A percentile compares a stretch with the other conserved stretches of the same genome.
phyloP scores from a whole-genome alignment of 2,888 invertebrate genomes.

The Macropis europaea region DNA sequence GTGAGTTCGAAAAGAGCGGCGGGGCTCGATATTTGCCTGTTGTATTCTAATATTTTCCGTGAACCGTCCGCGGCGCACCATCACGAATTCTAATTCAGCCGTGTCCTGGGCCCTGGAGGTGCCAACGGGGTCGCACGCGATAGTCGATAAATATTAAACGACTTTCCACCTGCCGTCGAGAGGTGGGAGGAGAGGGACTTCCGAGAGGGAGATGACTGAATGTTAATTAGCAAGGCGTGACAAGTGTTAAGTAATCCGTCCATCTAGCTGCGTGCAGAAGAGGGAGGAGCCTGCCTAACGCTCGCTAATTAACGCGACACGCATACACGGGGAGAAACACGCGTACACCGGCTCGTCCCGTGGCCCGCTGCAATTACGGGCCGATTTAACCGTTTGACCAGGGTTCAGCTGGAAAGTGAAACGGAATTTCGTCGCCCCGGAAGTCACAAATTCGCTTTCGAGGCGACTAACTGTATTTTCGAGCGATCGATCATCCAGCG shows the following conservation, averaged over 20 bases:
- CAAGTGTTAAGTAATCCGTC: slow-evolving; percentile 71
- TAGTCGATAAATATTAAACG: slow-evolving; percentile 78
- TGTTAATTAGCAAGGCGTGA: slow-evolving; percentile 76
- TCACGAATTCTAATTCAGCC: slow-evolving; percentile 64
- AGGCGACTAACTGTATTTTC: slow-evolving; percentile 22
- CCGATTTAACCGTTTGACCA: slow-evolving; percentile 45
- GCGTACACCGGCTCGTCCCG: slow-evolving; percentile 9
- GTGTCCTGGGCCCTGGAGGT: slow-evolving; percentile 50
- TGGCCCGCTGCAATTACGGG: slow-evolving; percentile 40
- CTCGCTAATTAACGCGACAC: slow-evolving; percentile 64
- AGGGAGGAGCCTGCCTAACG: slow-evolving; percentile 62
- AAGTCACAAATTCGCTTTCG: slow-evolving; percentile 29
- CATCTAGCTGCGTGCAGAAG: slow-evolving; percentile 52
- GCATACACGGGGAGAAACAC: slow-evolving; percentile 36
- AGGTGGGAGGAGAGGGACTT: slow-evolving; percentile 42
- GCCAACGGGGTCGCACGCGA: slow-evolving; percentile 66
- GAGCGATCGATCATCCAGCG: slow-evolving; percentile 26
- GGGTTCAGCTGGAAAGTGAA: slow-evolving; percentile 28
- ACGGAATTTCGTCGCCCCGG: slow-evolving; percentile 38
- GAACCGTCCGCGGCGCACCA: slow-evolving; percentile 62
- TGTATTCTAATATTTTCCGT: slow-evolving; percentile 77
- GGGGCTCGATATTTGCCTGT: slow-evolving; percentile 17
- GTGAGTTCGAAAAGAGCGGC: neutral
- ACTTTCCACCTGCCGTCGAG: slow-evolving; percentile 69
- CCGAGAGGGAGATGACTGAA: slow-evolving; percentile 72